Evolutionary conservation across 1,140 invertebrate genomes (phyloP), one percentile per base, ranked within the genome.

Genomic region (Manduca sexta): DNA sequence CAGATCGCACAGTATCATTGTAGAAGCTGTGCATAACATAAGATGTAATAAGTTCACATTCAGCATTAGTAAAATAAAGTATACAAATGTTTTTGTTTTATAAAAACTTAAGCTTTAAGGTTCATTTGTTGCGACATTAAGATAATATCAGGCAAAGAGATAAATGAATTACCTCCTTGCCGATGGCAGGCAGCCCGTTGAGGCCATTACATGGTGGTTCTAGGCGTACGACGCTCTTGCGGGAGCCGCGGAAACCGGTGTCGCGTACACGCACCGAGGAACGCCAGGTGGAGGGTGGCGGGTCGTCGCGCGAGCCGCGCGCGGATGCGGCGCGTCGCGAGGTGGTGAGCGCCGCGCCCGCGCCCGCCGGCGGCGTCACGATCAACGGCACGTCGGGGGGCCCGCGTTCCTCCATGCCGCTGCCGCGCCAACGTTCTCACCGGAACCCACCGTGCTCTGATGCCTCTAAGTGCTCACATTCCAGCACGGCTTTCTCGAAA

Each of bases 161-260:
- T 66, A 71, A 59, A 57, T 70, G 65, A 61, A 69, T 85, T 87
- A 87, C 86, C 75, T 88, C 87, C 72, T 88, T 87, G 61, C 82
- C 86, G 76, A 84, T 86, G 74, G 74, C 74, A 46, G 76, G 75
- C 50, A 87, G 73, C 53, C 83, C 80, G 71, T 86, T 84, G 70
- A 89, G 78, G 52, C 89, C 89, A 72, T 90, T 90, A 84, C 88
- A 90, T 41, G 88, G 87, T 17, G 88, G 86, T 83, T 89, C 88
- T 49, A 90, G 82, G 54, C 88, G 86, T 45, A 90, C 88, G 60
- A 89, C 76, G 64, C 88, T 89, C 62, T 87, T 88, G 57, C 88
- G 79, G 38, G 87, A 89, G 57, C 88, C 89, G 58, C 88, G 86
- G 58, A 89, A 88, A 60, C 88, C 87, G 51, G 88, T 88, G 65